A percentile compares a stretch with the other conserved stretches of the same genome.
Conservation (phyloP, 2,797 vertebrate genomes). For the Acanthis flammea region DNA sequence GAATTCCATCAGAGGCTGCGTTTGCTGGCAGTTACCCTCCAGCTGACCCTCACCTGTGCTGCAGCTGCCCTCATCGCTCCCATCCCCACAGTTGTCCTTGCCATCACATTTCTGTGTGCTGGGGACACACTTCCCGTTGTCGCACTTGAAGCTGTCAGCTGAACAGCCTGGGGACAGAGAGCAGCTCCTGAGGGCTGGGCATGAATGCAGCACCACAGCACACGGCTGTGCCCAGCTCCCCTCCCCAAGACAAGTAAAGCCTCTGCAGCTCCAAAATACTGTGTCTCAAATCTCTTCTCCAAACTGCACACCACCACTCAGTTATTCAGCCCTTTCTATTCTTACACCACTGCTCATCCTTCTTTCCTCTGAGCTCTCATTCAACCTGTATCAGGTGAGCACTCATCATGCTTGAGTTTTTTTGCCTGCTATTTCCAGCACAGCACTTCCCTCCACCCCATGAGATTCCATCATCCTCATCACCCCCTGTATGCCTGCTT, state of each 20-base stretch:
- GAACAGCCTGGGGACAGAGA: slow-evolving; percentile 74
- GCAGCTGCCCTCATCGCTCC: slow-evolving; percentile 85
- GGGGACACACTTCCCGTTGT: slow-evolving; percentile 79
- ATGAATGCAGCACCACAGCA: background rate
- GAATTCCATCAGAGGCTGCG: fast-evolving
- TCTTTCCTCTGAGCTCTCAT: background rate
- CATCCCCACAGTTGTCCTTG: slow-evolving; percentile 81
- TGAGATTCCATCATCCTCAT: fast-evolving
- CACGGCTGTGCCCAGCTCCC: fast-evolving
- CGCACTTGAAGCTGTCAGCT: slow-evolving; percentile 72
- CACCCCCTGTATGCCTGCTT: fast-evolving
- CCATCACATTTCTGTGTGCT: slow-evolving; percentile 78
- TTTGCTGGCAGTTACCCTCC: background rate
- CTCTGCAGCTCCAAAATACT: background rate
- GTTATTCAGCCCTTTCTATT: background rate
- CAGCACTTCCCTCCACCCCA: background rate
- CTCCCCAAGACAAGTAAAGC: fast-evolving
- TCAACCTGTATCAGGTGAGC: background rate
- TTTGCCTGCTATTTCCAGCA: background rate
- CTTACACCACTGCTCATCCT: background rate
- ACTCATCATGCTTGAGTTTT: background rate
- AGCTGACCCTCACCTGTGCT: background rate
- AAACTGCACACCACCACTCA: background rate
- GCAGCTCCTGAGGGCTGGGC: background rate
- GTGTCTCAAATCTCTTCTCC: background rate